Base-by-base conservation (phyloP, 2,888 invertebrate species). In the Eristalis intricaria region DNA sequence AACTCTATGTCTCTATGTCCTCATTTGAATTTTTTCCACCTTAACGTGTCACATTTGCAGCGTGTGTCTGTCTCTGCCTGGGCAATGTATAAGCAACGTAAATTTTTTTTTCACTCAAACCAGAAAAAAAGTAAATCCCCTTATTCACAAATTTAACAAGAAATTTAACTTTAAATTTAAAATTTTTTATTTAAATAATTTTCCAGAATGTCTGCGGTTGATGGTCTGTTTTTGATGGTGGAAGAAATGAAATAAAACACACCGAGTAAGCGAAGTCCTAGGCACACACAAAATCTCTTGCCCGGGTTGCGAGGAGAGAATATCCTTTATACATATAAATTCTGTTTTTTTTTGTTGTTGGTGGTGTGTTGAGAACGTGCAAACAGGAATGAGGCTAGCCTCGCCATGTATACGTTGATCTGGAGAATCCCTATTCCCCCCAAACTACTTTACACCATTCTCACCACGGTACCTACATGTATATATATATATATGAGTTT, bases 21-120 rank as follows among this genome's bases (percentile, higher is more conserved):
- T 32, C 15, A 69, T 32, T 68, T 68, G 13, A 26, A 50, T 19
- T 66, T 19, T 75, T 29, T n/a, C n/a, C 66, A 75, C 66, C 71
- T 71, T 56, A 65, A 35, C 65, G 35, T 58, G 66, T 29, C 76
- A 60, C 76, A 75, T 58, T 58, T 29, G 3, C 35, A 58, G 56
- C 22, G 32, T 64, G 50, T 8, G 43, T 15, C n/a, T 60, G 26
- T 58, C 22, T 29, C 60, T 76, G 50, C 50, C 50, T 50, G 50
- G 50, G 50, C 50, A 50, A 50, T 50, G 19, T 50, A 50, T 50
- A 7, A n/a, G 43, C n/a, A n/a, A n/a, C 1, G 32, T 22, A 10
- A 43, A 8, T 68, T 38, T 76, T 43, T 75, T 66, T 61, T 35
- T 23, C 29, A 22, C 22, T 3, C n/a, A n/a, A n/a, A n/a, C n/a